Base-by-base conservation (phyloP, 92 coral and sea anemone species). In the Zoanthus solanderi region DNA sequence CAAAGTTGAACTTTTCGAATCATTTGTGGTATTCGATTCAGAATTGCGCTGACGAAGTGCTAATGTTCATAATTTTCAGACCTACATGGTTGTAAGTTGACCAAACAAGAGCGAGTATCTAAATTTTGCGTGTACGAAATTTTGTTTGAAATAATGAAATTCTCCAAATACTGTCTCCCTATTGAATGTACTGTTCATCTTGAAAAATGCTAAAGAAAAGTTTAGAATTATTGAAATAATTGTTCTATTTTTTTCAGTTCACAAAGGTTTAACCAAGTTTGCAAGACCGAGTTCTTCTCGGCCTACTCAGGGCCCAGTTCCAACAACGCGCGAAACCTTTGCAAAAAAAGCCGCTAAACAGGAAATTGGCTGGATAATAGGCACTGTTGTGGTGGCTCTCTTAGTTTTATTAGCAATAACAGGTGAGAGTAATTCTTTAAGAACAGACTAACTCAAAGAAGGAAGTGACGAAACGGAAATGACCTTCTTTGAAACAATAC, bases 341-440 rank as follows among this genome's bases (percentile, higher is more conserved):
- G 53, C 57, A 47, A 79, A 63, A n/a, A 44, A 31, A 79, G 73
- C 84, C 74, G 85, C 75, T 80, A 29, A 65, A 10, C 85, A 65
- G 85, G 15, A 32, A 44, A 42, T 61, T 7, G 75, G 44, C 12
- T 80, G 85, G 85, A 80, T 37, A 37, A 74, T 30, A 29, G 85
- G 58, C 42, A 57, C 65, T 17, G 58, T 73, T 18, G 85, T 80
- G 45, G 85, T 15, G 42, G 73, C 65, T 65, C 8, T 69, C 18
- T 57, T 80, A 4, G 42, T 80, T 10, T 0, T 63, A 28, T 7
- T 46, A 7, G 18, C 15, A 4, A 58, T n/a, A 17, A 65, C 30
- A 46, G 85, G 85, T 80, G 45, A 80, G 85, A 17, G 18, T 5
- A n/a, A 9, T 5, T 8, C 5, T 1, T 29, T 7, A 11, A 29